These are phyloP conservation scores for Cynodonichthys magdalenae DNA, from an alignment of 2,797 vertebrate species.

Conservation along the genomic window DNA sequence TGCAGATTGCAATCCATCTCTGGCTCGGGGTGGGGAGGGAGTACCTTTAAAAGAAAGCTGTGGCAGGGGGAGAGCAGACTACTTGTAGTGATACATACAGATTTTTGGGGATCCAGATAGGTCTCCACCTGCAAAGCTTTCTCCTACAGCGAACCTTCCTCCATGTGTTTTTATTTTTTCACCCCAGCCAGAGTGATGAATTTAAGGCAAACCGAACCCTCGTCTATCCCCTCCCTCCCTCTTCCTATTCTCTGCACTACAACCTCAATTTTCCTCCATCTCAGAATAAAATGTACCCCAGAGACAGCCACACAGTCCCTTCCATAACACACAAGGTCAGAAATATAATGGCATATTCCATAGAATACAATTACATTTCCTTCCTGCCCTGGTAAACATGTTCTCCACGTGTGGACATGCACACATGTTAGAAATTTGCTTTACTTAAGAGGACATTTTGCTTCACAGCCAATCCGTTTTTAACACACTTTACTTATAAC, in stretches of 20 bases:
- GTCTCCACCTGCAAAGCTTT: constrained; percentile 54
- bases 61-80: constrained; percentile 46
- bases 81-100: constrained; percentile 66
- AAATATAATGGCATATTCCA: constrained; percentile 67
- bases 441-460: constrained; percentile 49
- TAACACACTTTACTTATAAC: constrained; percentile 57
- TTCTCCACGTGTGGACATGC: constrained; percentile 38
- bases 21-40: constrained; percentile 59
- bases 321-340: constrained; percentile 70
- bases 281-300: constrained; percentile 33
- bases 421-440: constrained; percentile 45
- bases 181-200: constrained; percentile 44
- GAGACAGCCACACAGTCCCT: constrained; percentile 73
- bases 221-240: constrained; percentile 17
- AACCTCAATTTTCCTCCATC: constrained; percentile 46
- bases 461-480: constrained; percentile 41
- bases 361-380: constrained; percentile 63
- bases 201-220: constrained; percentile 43
- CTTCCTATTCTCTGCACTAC: constrained; percentile 36
- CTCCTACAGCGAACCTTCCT: constrained; percentile 44
- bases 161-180: constrained; percentile 13
- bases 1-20: constrained; percentile 57
- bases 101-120: constrained; percentile 70
- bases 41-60: constrained; percentile 65
- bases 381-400: constrained; percentile 53